phyloP scores from a whole-genome alignment of 2,888 invertebrate genomes.

The Agrotis ipsilon region DNA sequence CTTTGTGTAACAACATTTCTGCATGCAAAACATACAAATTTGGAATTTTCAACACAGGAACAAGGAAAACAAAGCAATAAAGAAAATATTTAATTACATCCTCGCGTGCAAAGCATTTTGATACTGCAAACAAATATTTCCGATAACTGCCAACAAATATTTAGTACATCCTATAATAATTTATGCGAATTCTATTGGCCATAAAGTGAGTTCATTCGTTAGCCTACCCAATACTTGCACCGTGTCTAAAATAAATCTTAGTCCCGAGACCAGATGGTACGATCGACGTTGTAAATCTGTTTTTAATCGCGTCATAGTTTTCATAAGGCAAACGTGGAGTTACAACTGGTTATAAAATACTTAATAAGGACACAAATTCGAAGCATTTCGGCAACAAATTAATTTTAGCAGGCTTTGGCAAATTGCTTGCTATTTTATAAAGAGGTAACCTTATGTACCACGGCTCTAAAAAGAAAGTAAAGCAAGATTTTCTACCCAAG shows the following conservation, averaged over 20 bases:
- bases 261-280: slow-evolving; percentile 60
- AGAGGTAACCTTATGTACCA: not conserved
- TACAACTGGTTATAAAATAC: slow-evolving; percentile 18
- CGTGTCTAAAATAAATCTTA: slow-evolving; percentile 47
- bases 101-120: slow-evolving; percentile 49
- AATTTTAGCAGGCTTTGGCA: not conserved
- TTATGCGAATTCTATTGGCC: slow-evolving; percentile 50
- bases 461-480: not conserved
- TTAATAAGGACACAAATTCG: not conserved
- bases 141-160: slow-evolving; percentile 45
- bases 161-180: slow-evolving; percentile 53
- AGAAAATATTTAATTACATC: slow-evolving; percentile 55
- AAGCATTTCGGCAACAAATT: not conserved
- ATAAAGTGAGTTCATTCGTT: slow-evolving; percentile 38
- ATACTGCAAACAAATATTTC: slow-evolving; percentile 34
- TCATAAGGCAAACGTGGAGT: slow-evolving; percentile 25
- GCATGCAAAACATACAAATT: slow-evolving; percentile 6
- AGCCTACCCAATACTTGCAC: slow-evolving; percentile 43
- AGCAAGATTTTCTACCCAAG: not conserved
- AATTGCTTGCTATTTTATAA: not conserved
- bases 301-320: slow-evolving; percentile 40
- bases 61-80: slow-evolving; percentile 49
- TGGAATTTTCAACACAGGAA: slow-evolving; percentile 20
- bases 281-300: slow-evolving; percentile 46
- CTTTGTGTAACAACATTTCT: slow-evolving; percentile 19